Base-by-base conservation (phyloP, 92 coral and sea anemone genomes). In the Zoanthus gigantus region DNA sequence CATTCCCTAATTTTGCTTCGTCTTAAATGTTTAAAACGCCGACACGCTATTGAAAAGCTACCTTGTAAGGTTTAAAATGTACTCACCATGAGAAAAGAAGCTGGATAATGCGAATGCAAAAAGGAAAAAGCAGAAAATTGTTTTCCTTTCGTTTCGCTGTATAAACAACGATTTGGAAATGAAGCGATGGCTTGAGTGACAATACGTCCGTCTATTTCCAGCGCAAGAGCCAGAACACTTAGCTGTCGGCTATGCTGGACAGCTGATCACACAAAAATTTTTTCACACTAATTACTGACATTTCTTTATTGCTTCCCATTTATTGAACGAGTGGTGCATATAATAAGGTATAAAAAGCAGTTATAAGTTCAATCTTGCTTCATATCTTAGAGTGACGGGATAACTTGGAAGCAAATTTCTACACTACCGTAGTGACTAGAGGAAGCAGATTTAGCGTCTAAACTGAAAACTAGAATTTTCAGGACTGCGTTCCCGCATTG, bases 201-300 rank as follows among this genome's bases (percentile, higher is more conserved):
- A 65, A 45, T 66, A 8, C 60, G 32, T 68, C 45, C 75, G 29
- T 66, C 75, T 16, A 45, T 45, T 66, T 81, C 47, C 18, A 81
- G 15, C 37, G 74, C 85, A 46, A 12, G 74, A 18, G 13, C 61
- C 30, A 57, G 6, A 71, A 23, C 75, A 63, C 85, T 81, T 46
- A 81, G 75, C 32, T 18, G 66, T 81, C 61, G 66, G 34, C 46
- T 48, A 66, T n/a, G 13, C 48, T 15, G 58, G 75, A 65, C 85
- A 81, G 85, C 85, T 81, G 85, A 81, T 5, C 74, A 81, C 75
- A 81, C 85, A 67, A 0, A 50, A 16, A 46, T 67, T 65, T 66
- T 63, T 81, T 81, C 85, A 65, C 85, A 81, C 85, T 81, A 81
- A 81, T 81, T 81, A 81, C 85, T 81, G 85, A 10, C 85, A 66